Conservation (phyloP, 1,140 invertebrate genomes). For the Cotesia vestalis region DNA sequence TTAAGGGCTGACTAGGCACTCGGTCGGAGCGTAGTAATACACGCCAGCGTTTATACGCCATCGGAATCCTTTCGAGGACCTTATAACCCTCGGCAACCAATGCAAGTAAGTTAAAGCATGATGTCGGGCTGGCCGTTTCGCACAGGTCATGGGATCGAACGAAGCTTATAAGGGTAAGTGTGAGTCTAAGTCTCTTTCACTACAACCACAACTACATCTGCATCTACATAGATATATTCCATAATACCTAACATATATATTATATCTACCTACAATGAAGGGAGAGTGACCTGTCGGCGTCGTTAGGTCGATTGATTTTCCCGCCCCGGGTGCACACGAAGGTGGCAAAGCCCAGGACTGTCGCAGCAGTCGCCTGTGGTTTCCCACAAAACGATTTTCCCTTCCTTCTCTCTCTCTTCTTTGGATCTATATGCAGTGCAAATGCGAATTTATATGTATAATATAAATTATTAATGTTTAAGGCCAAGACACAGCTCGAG, state of each 20-base stretch:
- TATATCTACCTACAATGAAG: background rate
- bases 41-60: constrained; percentile 25
- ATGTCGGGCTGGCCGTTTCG: background rate
- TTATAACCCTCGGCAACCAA: constrained; percentile 12
- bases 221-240: no score
- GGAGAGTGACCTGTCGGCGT: constrained; percentile 49
- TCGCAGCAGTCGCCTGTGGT: constrained; percentile 63
- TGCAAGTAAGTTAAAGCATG: constrained; percentile 24
- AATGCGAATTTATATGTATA: constrained; percentile 10
- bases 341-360: constrained; percentile 36
- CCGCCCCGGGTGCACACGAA: constrained; percentile 37
- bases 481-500: constrained; percentile 31
- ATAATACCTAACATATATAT: no score
- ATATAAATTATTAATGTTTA: constrained; percentile 11
- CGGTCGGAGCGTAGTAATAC: constrained; percentile 37
- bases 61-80: constrained; percentile 23
- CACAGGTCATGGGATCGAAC: constrained; percentile 16
- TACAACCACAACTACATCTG: constrained; percentile 6
- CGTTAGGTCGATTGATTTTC: constrained; percentile 63
- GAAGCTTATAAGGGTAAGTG: background rate
- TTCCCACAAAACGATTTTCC: constrained; percentile 59
- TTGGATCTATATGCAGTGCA: background rate
- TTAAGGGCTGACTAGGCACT: constrained; percentile 65
- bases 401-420: constrained; percentile 43
- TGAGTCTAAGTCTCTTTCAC: no score